Evolutionary conservation across 2,113 vertebrate genomes (phyloP), one percentile per base, ranked within the genome.

Genomic region (Oenanthe melanoleuca): DNA sequence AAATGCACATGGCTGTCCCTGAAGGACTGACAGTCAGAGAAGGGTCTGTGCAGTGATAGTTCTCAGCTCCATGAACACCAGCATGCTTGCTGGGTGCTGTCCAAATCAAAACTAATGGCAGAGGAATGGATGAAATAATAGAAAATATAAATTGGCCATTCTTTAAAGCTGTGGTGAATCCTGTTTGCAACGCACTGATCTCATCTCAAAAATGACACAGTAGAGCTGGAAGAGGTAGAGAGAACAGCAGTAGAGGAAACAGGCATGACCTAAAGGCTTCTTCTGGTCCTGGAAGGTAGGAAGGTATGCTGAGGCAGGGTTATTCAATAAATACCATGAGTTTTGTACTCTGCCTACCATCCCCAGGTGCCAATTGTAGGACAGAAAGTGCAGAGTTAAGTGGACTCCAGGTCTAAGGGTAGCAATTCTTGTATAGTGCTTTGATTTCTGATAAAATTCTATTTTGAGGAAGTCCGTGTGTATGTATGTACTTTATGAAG

Each of bases 61-160:
- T n/a, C 38, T 66, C 45, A 37, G 34, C 8, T 67, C 63, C 2
- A 1, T 6, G 34, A 55, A 5, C 49, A 63, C 17, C 55, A 63
- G 44, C 37, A 52, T 0, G 0, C 9, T 33, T 26, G 14, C 69
- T 56, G 50, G 24, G 8, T 29, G 15, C 14, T 66, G 19, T 8
- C 81, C 42, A 66, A 44, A 14, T 57, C 56, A 66, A 56, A 78
- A 61, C 21, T 33, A 57, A 53, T 13, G 38, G 52, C 38, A 82
- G 33, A 75, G 38, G 38, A 88, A 47, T 21, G 33, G 57, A 16
- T 21, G 23, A 70, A 74, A 72, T 19, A 57, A 64, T 14, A 67
- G 31, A 64, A 86, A 88, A 65, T 42, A 29, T 2, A 37, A 71
- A 40, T 25, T 37, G 8, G 4, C 26, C 16, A 4, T 56, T 92